phyloP scores from a whole-genome alignment of 2,888 invertebrate genomes.

The Luperina testacea region DNA sequence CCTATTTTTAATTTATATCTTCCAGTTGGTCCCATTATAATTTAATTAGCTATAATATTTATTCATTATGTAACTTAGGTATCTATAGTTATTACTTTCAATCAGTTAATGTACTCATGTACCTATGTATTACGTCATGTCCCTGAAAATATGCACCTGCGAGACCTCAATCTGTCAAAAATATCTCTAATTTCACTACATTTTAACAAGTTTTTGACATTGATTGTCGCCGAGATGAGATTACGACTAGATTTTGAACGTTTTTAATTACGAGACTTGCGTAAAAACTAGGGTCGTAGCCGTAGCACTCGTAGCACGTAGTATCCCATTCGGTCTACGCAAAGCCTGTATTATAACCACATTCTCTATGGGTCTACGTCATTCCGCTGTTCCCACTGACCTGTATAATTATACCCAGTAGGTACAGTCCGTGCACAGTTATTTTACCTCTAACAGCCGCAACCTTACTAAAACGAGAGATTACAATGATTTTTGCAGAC shows the following conservation, averaged over 20 bases:
- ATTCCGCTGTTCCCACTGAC: background rate
- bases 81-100: background rate
- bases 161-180: too few species aligned
- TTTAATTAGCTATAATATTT: too few species aligned
- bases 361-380: background rate
- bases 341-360: too few species aligned
- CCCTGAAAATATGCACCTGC: background rate
- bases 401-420: background rate
- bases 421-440: too few species aligned
- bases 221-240: too few species aligned
- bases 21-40: too few species aligned
- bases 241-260: too few species aligned
- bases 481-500: background rate
- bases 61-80: background rate
- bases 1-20: background rate
- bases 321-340: background rate
- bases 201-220: too few species aligned
- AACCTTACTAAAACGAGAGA: background rate
- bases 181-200: too few species aligned
- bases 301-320: background rate
- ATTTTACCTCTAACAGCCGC: background rate
- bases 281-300: background rate
- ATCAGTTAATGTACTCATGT: background rate
- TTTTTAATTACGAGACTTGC: background rate
- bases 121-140: background rate